These are phyloP conservation scores for Macropis europaea DNA, from an alignment of 2,888 invertebrate species.

Conservation along the genomic window DNA sequence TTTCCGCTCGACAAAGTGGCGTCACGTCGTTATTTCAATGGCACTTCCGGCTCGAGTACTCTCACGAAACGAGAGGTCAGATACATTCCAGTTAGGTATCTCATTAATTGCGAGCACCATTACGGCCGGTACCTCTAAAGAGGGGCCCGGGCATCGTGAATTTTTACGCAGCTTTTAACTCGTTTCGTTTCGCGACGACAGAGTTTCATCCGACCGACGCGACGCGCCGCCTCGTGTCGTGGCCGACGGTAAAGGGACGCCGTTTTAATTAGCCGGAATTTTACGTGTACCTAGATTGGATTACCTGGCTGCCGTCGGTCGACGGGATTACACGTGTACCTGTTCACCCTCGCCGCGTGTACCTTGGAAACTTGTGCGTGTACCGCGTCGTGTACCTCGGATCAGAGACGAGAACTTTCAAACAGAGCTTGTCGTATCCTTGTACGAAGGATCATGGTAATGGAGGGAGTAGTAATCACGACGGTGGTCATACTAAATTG, in stretches of 20 bases:
- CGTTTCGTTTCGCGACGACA: conserved; percentile 20
- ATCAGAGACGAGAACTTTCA: too few species aligned
- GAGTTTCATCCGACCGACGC: too few species aligned
- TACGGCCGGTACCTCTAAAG: conserved; percentile 46
- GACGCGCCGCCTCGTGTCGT: too few species aligned
- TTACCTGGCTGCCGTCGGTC: too few species aligned
- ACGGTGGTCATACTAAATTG: too few species aligned
- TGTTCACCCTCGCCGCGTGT: too few species aligned
- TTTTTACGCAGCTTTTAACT: conserved; percentile 43
- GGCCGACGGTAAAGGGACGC: background rate
- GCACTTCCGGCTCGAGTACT: conserved; percentile 47
- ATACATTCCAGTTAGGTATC: conserved; percentile 37
- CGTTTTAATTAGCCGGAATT: conserved; percentile 21
- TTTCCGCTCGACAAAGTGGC: conserved; percentile 32
- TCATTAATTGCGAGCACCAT: conserved; percentile 53
- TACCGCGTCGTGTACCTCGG: too few species aligned
- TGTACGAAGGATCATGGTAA: too few species aligned
- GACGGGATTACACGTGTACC: too few species aligned
- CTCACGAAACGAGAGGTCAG: conserved; percentile 34
- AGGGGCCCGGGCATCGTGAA: conserved; percentile 36
- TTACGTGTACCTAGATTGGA: conserved; percentile 6
- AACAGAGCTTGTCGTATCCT: too few species aligned
- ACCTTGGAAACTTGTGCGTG: too few species aligned
- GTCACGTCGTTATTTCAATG: conserved; percentile 50
- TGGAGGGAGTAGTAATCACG: too few species aligned